Evolutionary conservation across 2,888 invertebrate genomes (phyloP).

Genomic region (Caenorhabditis japonica): DNA sequence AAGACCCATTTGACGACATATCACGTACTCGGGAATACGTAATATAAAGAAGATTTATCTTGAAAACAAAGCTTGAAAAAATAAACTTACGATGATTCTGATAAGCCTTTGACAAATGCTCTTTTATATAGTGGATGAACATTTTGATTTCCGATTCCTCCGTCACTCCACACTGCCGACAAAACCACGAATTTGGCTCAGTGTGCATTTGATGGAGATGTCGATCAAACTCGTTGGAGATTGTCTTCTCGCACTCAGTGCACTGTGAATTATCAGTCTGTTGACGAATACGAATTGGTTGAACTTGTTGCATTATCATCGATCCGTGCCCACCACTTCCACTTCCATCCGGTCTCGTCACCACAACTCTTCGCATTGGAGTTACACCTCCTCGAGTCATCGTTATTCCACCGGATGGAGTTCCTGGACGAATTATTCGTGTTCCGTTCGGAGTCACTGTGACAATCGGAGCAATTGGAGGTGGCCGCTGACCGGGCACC

Average conservation of each 20-base stretch:
- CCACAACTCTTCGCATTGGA: background rate
- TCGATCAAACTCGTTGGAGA: constrained; percentile 16
- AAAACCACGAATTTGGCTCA: constrained; percentile 12
- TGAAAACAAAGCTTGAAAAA: background rate
- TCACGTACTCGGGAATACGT: no score
- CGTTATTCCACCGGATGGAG: no score
- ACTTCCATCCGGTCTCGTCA: background rate
- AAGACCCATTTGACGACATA: no score
- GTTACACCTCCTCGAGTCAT: no score
- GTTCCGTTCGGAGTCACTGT: constrained; percentile 1
- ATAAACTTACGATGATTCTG: constrained; percentile 9
- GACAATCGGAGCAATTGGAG: background rate
- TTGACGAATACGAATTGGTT: background rate
- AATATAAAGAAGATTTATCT: background rate
- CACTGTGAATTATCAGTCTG: background rate
- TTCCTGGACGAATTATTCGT: background rate
- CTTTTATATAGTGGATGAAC: constrained; percentile 20
- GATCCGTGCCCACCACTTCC: no score
- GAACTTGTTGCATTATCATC: no score
- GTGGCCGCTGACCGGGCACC: background rate
- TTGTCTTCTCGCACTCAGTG: background rate
- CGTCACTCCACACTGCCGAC: constrained; percentile 19
- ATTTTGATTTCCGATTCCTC: constrained; percentile 16
- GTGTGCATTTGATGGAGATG: constrained; percentile 29
- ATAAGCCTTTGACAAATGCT: constrained; percentile 17